phyloP scores from a whole-genome alignment of 1,140 invertebrate species.

The Drosophila nebulosa region DNA sequence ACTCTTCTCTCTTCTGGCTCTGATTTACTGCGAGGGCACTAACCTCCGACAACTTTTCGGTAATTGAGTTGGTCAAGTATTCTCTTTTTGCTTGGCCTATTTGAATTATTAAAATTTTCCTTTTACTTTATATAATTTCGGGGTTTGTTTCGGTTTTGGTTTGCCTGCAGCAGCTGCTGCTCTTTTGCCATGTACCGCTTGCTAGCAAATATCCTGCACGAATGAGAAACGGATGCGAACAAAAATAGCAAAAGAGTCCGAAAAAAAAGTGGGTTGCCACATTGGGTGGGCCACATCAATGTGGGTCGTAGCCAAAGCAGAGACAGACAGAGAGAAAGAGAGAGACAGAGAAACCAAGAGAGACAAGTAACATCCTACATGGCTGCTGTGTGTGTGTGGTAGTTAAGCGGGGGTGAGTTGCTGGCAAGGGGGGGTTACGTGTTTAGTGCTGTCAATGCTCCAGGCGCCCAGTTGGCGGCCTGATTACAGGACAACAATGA shows the following conservation, averaged over 20 bases:
- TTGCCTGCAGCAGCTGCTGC: neutral
- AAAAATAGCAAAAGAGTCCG: slow-evolving; percentile 36
- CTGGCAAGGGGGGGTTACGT: neutral
- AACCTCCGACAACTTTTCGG: slow-evolving; percentile 35
- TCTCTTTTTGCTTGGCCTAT: neutral
- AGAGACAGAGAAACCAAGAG: neutral
- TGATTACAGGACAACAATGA: slow-evolving; percentile 34
- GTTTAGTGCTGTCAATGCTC: neutral
- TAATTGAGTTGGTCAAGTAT: slow-evolving; percentile 2
- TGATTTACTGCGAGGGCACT: slow-evolving; percentile 12
- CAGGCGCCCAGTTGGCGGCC: slow-evolving; percentile 40
- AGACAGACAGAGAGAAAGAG: neutral
- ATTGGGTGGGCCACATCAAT: neutral
- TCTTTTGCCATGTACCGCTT: slow-evolving; percentile 22
- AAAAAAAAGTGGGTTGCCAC: slow-evolving; percentile 22
- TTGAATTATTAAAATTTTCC: neutral
- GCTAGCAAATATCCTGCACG: slow-evolving; percentile 39
- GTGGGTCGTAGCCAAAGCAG: neutral
- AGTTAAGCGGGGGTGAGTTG: slow-evolving; percentile 3
- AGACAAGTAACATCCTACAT: slow-evolving; percentile 11
- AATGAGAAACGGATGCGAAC: slow-evolving; percentile 41
- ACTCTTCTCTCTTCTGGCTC: neutral
- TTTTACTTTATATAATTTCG: slow-evolving; percentile 7
- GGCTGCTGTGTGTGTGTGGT: slow-evolving; percentile 20
- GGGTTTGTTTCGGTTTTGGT: too few relatives aligned